A percentile compares a stretch with the other conserved stretches of the same genome.
Conservation (phyloP, 2,113 vertebrate genomes). For the Scomber japonicus region DNA sequence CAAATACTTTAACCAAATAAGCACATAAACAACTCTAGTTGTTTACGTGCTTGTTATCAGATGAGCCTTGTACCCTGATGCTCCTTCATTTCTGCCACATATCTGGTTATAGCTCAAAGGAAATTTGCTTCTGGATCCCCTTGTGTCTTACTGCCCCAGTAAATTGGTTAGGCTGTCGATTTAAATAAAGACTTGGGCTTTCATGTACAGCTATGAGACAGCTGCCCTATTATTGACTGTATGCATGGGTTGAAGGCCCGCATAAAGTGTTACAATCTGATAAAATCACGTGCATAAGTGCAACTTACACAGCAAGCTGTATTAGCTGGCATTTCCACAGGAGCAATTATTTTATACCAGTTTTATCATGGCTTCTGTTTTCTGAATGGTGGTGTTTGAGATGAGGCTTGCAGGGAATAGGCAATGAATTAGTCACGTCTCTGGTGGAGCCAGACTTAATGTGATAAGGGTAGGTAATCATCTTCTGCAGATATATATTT, state of each 20-base stretch:
- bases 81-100: conserved; percentile 35
- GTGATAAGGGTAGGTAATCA: conserved; percentile 76
- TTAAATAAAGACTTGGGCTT: conserved; percentile 60
- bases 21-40: conserved; percentile 4
- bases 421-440: conserved; percentile 70
- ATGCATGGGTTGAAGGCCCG: conserved; percentile 25
- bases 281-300: conserved; percentile 39
- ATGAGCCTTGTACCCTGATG: conserved; percentile 25
- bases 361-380: conserved; percentile 30
- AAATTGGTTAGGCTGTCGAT: conserved; percentile 53
- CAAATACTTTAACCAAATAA: not conserved
- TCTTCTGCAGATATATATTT: conserved; percentile 78
- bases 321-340: conserved; percentile 16
- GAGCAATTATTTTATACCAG: conserved; percentile 17
- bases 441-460: conserved; percentile 60
- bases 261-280: conserved; percentile 39
- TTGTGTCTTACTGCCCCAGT: conserved; percentile 43
- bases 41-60: conserved; percentile 53
- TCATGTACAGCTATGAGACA: conserved; percentile 35
- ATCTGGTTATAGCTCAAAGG: conserved; percentile 34
- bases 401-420: conserved; percentile 42
- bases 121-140: conserved; percentile 45
- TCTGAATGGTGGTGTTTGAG: conserved; percentile 45
- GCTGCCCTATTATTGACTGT: conserved; percentile 48
- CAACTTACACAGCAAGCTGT: conserved; percentile 26